Conservation (phyloP, 2,888 invertebrate species). For the Thereva nobilitata region DNA sequence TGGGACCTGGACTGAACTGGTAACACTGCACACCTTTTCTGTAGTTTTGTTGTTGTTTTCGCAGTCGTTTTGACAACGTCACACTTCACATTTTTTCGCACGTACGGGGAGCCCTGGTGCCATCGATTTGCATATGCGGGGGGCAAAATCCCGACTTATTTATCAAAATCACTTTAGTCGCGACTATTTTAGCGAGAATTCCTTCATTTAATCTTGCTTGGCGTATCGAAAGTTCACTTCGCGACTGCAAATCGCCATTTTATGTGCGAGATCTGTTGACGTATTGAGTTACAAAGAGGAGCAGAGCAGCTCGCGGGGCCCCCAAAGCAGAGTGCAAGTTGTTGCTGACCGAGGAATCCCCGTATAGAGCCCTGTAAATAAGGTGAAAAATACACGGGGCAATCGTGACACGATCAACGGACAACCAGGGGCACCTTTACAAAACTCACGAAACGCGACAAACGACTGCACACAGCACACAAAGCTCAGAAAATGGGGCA, state of each 20-base stretch:
- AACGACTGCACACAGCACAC: too few species aligned
- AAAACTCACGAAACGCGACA: too few species aligned
- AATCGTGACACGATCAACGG: too few species aligned
- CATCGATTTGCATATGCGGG: too few species aligned
- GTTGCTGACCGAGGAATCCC: constrained; percentile 14
- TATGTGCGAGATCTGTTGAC: constrained; percentile 11
- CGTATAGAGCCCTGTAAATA: neutral
- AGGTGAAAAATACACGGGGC: too few species aligned
- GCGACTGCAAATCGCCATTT: constrained; percentile 20
- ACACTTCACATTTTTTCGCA: constrained; percentile 10
- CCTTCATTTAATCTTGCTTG: too few species aligned
- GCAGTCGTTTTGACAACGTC: constrained; percentile 22
- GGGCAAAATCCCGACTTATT: neutral
- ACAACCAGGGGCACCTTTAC: too few species aligned
- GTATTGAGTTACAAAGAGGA: constrained; percentile 14
- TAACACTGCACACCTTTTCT: neutral
- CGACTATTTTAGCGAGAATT: too few species aligned
- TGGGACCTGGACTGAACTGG: neutral
- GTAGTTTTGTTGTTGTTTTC: constrained; percentile 23
- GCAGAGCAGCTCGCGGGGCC: constrained; percentile 9
- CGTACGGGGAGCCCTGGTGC: constrained; percentile 3
- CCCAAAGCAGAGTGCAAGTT: constrained; percentile 6
- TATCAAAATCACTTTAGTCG: too few species aligned
- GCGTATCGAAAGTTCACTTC: neutral
- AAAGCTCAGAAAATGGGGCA: too few species aligned